A percentile compares a stretch with the other conserved stretches of the same genome.
Evolutionary conservation across 2,113 vertebrate species (phyloP).

Genomic region (Gobio gobio): DNA sequence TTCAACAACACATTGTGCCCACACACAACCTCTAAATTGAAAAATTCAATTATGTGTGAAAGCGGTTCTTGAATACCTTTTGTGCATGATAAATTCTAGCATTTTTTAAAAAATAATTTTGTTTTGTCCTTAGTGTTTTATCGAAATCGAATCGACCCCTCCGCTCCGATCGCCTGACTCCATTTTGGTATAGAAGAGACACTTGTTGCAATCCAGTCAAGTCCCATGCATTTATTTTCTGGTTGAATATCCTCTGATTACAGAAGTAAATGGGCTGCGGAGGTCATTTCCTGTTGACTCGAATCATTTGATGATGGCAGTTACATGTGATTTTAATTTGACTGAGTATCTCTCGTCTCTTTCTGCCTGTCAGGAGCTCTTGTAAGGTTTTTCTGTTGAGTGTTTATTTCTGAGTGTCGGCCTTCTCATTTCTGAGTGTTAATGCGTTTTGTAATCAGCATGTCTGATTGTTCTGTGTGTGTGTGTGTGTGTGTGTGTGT

Average conservation of each 20-base stretch:
- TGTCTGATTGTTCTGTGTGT: background rate
- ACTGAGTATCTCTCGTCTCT: background rate
- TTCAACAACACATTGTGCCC: background rate
- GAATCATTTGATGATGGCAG: background rate
- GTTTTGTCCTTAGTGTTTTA: no score
- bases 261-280: background rate
- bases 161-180: background rate
- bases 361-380: background rate
- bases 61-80: background rate
- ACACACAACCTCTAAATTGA: background rate
- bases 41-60: background rate
- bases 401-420: constrained; percentile 11
- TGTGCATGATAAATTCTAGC: background rate
- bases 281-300: background rate
- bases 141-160: no score
- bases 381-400: background rate
- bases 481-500: constrained; percentile 3
- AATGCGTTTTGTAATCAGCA: constrained; percentile 18
- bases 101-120: no score
- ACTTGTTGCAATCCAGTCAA: background rate
- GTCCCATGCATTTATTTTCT: background rate
- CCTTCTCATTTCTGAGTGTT: background rate
- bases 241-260: background rate
- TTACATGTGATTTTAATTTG: background rate
- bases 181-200: background rate